Percentiles rank a stretch among this genome's conserved stretches.
Conservation (phyloP, 2,888 invertebrate genomes). For the Omphaloscelis lunosa region DNA sequence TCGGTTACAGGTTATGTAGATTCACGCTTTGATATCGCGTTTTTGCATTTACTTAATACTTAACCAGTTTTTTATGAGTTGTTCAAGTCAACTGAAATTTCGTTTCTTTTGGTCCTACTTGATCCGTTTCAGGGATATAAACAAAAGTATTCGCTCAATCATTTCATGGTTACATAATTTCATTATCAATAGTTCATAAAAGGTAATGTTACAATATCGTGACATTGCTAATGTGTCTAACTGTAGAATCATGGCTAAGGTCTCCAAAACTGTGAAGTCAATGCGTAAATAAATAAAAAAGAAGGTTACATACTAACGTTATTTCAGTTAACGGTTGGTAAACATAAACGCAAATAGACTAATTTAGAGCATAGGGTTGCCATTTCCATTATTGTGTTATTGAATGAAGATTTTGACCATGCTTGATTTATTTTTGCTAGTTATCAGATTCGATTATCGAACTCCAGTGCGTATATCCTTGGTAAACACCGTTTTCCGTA, state of each 20-base stretch:
- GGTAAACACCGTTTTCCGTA: neutral
- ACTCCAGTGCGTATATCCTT: neutral
- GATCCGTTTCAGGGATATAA: neutral
- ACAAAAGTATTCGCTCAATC: neutral
- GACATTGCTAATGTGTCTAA: slow-evolving; percentile 46
- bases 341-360: slow-evolving; percentile 49
- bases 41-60: neutral
- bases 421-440: neutral
- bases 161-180: slow-evolving; percentile 33
- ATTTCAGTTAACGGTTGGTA: slow-evolving; percentile 50
- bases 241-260: slow-evolving; percentile 56
- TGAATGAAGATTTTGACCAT: neutral
- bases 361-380: slow-evolving; percentile 51
- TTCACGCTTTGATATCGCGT: neutral
- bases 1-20: slow-evolving; percentile 20
- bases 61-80: neutral
- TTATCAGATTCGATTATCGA: neutral
- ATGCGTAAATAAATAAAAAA: slow-evolving; percentile 55
- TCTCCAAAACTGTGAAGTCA: slow-evolving; percentile 52
- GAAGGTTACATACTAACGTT: slow-evolving; percentile 50
- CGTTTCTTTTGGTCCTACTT: too few relatives aligned
- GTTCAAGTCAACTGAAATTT: too few relatives aligned
- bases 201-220: slow-evolving; percentile 21
- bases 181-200: slow-evolving; percentile 31
- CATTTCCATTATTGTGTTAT: neutral